These are phyloP conservation scores for Chloroceryle aenea DNA, from an alignment of 2,113 vertebrate species.

Conservation along the genomic window DNA sequence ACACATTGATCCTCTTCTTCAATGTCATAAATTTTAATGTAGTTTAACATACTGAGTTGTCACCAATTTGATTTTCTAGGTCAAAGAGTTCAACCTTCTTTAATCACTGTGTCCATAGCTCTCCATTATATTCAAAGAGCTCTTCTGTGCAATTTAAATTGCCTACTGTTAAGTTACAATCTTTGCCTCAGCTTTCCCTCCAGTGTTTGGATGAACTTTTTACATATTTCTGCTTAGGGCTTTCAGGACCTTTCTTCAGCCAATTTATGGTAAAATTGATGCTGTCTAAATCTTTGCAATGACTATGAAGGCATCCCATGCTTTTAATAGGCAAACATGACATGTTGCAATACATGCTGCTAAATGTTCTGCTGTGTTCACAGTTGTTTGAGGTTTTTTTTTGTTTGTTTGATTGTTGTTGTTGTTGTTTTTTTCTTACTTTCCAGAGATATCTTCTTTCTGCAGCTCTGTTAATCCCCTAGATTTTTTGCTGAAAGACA, in stretches of 20 bases:
- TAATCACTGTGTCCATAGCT: constrained; percentile 59
- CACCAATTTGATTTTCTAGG: constrained; percentile 62
- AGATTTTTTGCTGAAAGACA: not conserved
- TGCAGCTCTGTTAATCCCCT: not conserved
- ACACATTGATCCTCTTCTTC: constrained; percentile 49
- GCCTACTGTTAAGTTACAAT: not conserved
- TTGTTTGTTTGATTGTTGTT: too few relatives aligned
- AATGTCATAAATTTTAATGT: constrained; percentile 67
- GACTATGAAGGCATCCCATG: not conserved
- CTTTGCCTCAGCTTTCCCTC: not conserved
- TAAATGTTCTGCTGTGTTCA: not conserved
- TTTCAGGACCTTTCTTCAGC: not conserved
- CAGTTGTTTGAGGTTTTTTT: not conserved
- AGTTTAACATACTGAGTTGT: constrained; percentile 65
- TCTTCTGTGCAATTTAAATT: constrained; percentile 8
- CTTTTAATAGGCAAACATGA: not conserved
- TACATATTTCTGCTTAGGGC: not conserved
- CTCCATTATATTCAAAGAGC: constrained; percentile 1
- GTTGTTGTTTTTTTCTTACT: not conserved
- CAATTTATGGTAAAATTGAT: not conserved
- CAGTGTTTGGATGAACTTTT: not conserved
- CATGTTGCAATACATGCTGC: not conserved
- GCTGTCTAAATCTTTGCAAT: not conserved
- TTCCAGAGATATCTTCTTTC: not conserved
- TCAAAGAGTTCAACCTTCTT: constrained; percentile 60